A percentile compares a stretch with the other conserved stretches of the same genome.
phyloP scores from a whole-genome alignment of 2,113 vertebrate species.

The Emydocephalus ijimae region DNA sequence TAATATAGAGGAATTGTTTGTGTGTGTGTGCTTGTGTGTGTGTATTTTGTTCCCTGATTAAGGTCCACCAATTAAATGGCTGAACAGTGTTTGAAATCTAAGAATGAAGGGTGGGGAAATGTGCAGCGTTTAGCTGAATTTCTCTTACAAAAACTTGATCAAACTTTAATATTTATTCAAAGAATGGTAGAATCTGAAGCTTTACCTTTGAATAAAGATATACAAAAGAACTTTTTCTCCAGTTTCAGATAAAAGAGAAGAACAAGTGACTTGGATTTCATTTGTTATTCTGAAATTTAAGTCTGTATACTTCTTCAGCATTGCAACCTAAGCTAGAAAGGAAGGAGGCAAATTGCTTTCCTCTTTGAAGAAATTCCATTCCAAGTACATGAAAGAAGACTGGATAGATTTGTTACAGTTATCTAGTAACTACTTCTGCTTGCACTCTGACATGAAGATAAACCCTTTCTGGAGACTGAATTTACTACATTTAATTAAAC shows the following conservation, averaged over 20 bases:
- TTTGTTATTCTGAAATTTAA: neutral
- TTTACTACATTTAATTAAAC: neutral
- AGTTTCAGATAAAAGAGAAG: neutral
- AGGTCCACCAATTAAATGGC: neutral
- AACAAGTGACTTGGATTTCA: neutral
- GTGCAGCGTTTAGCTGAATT: neutral
- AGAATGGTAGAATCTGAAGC: neutral
- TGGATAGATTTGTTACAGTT: neutral
- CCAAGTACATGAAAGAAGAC: neutral
- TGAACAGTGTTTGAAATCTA: neutral
- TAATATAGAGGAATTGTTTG: neutral
- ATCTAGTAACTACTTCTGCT: neutral
- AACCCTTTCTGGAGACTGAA: neutral
- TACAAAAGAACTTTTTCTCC: neutral
- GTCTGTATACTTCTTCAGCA: neutral
- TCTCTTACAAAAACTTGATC: neutral
- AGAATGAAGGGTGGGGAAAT: neutral
- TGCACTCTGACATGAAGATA: neutral
- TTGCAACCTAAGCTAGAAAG: neutral
- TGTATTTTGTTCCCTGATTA: neutral
- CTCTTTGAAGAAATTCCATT: neutral
- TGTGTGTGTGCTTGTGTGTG: too few species aligned
- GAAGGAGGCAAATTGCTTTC: neutral
- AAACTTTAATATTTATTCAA: neutral
- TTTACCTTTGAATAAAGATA: neutral